phyloP scores from a whole-genome alignment of 35 echinoderm and acorn worm genomes.

The Patiria miniata region DNA sequence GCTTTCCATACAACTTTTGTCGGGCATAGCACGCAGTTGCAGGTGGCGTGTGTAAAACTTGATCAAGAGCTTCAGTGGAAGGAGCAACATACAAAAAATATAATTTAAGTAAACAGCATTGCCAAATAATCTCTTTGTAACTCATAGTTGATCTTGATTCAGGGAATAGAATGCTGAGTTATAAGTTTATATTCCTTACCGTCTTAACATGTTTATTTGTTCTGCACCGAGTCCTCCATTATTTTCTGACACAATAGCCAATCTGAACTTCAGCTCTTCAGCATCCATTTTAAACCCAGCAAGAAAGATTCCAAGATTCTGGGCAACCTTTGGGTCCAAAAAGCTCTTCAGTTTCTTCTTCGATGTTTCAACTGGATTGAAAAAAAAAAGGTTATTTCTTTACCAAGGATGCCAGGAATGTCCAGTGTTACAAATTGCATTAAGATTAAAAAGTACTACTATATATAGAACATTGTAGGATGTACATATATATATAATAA shows the following conservation, averaged over 20 bases:
- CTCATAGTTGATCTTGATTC: not conserved
- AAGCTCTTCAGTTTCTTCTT: constrained; percentile 92
- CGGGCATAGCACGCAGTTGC: too few species aligned
- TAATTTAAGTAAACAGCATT: too few species aligned
- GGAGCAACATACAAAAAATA: too few species aligned
- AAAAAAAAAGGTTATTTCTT: too few species aligned
- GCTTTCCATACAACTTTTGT: too few species aligned
- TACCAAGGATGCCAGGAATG: too few species aligned
- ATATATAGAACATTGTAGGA: too few species aligned
- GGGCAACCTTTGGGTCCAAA: constrained; percentile 94
- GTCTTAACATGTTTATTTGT: constrained; percentile 86
- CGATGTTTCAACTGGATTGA: constrained; percentile 29
- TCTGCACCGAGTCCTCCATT: constrained; percentile 86
- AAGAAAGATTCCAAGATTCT: constrained; percentile 97
- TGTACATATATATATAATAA: too few species aligned
- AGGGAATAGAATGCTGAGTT: not conserved
- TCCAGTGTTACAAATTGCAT: too few species aligned
- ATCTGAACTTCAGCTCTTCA: constrained; percentile 77
- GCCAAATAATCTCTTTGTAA: not conserved
- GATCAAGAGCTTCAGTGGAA: too few species aligned
- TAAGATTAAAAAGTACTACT: too few species aligned
- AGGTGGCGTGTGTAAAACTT: too few species aligned
- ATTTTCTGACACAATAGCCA: constrained; percentile 78
- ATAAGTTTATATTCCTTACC: constrained; percentile 35
- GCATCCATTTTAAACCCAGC: constrained; percentile 98